Conservation (phyloP, 2,797 vertebrate genomes). For the Odontamblyopus lacepedii region DNA sequence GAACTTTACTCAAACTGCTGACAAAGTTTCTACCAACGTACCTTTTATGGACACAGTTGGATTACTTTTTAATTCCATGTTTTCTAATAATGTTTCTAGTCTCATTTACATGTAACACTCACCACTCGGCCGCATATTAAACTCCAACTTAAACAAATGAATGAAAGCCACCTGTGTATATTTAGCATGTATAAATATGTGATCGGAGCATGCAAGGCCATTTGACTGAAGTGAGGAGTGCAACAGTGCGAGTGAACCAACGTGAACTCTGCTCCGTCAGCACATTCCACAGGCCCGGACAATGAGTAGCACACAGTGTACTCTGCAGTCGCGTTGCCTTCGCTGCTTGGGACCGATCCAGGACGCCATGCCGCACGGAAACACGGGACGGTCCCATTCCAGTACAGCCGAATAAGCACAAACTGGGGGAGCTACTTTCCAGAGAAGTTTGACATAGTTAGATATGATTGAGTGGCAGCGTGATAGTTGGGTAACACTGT, state of each 20-base stretch:
- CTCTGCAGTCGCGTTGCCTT: constrained; percentile 62
- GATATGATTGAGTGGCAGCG: not conserved
- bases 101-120: not conserved
- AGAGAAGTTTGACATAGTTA: not conserved
- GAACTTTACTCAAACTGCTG: not conserved
- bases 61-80: not conserved
- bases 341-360: constrained; percentile 52
- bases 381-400: constrained; percentile 30
- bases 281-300: constrained; percentile 75
- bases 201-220: constrained; percentile 44
- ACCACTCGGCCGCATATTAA: not conserved
- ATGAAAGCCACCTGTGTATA: not conserved
- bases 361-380: constrained; percentile 36
- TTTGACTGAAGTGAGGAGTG: constrained; percentile 48
- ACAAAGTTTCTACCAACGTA: not conserved
- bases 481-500: not conserved
- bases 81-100: not conserved
- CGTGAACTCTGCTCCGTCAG: constrained; percentile 73
- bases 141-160: not conserved
- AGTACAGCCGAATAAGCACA: constrained; percentile 20
- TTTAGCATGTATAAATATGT: constrained; percentile 55
- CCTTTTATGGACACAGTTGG: not conserved
- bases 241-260: constrained; percentile 69
- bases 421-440: not conserved
- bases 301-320: constrained; percentile 77